Evolutionary conservation across 2,797 vertebrate species (phyloP).

Genomic region (Denticeps clupeoides): DNA sequence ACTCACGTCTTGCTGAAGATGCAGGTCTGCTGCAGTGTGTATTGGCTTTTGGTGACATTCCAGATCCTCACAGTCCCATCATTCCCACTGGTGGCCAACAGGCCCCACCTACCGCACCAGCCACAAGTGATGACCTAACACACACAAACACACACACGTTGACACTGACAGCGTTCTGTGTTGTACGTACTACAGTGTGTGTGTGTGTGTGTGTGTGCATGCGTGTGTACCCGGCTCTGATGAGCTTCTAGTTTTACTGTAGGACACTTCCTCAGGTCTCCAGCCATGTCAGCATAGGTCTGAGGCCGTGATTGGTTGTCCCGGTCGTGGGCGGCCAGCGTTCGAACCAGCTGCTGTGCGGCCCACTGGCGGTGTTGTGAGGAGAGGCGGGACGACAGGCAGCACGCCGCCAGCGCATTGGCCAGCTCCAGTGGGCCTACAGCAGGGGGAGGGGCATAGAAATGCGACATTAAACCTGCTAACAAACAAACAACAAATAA

Average conservation of each 20-base stretch:
- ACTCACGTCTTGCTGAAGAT: slow-evolving; percentile 78
- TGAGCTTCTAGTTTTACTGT: slow-evolving; percentile 65
- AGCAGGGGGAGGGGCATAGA: slow-evolving; percentile 40
- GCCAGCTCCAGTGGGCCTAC: slow-evolving; percentile 63
- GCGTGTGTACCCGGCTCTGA: slow-evolving; percentile 68
- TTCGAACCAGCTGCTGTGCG: slow-evolving; percentile 62
- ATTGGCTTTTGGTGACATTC: slow-evolving; percentile 92
- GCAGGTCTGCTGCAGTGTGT: slow-evolving; percentile 88
- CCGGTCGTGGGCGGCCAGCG: slow-evolving; percentile 53
- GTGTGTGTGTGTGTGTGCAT: too few relatives aligned
- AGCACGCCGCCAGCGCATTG: slow-evolving; percentile 65
- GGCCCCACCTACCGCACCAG: slow-evolving; percentile 84
- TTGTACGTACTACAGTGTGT: too few relatives aligned
- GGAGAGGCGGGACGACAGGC: slow-evolving; percentile 59
- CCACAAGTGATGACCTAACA: slow-evolving; percentile 83
- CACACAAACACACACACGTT: background rate
- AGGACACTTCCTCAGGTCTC: slow-evolving; percentile 65
- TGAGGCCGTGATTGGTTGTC: slow-evolving; percentile 53
- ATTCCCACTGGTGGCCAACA: slow-evolving; percentile 87
- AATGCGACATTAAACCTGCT: slow-evolving; percentile 29
- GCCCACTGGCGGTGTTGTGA: slow-evolving; percentile 66
- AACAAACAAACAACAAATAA: slow-evolving; percentile 13
- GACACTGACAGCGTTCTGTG: too few relatives aligned
- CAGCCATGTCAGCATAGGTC: slow-evolving; percentile 64
- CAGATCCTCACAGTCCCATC: slow-evolving; percentile 89